phyloP scores from a whole-genome alignment of 2,113 vertebrate species.

The Glaucidium brasilianum region DNA sequence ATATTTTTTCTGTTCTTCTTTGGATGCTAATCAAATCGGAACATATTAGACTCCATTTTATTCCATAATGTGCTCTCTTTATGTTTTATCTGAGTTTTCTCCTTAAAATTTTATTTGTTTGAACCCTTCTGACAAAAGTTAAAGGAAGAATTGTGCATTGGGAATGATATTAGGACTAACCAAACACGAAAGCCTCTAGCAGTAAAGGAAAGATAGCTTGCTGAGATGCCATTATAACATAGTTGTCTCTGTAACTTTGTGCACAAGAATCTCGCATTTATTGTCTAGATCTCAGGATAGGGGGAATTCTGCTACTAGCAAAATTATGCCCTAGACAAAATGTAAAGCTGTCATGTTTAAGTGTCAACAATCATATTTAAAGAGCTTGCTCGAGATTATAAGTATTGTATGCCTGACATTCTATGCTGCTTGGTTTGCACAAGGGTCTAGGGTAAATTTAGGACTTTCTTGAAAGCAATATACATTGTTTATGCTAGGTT shows the following conservation, averaged over 20 bases:
- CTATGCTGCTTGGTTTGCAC: not conserved
- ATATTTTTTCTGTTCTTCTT: not conserved
- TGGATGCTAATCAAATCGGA: not conserved
- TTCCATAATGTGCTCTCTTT: not conserved
- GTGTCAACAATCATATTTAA: not conserved
- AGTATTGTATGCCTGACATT: not conserved
- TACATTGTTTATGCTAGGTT: not conserved
- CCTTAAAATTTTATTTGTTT: not conserved
- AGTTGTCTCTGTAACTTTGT: not conserved
- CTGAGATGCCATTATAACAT: not conserved
- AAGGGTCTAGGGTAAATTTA: not conserved
- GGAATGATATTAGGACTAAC: not conserved
- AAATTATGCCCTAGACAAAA: not conserved
- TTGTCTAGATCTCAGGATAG: not conserved
- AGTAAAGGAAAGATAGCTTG: not conserved
- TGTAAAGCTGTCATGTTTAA: not conserved
- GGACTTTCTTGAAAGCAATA: not conserved
- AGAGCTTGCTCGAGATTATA: not conserved
- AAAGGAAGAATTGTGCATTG: not conserved
- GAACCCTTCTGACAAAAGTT: not conserved
- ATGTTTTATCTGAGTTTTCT: not conserved
- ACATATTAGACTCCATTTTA: not conserved
- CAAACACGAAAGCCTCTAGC: not conserved
- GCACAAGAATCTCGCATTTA: not conserved
- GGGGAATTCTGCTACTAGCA: not conserved